Base-by-base conservation (phyloP, 2,888 invertebrate genomes). In the Eupeodes luniger region DNA sequence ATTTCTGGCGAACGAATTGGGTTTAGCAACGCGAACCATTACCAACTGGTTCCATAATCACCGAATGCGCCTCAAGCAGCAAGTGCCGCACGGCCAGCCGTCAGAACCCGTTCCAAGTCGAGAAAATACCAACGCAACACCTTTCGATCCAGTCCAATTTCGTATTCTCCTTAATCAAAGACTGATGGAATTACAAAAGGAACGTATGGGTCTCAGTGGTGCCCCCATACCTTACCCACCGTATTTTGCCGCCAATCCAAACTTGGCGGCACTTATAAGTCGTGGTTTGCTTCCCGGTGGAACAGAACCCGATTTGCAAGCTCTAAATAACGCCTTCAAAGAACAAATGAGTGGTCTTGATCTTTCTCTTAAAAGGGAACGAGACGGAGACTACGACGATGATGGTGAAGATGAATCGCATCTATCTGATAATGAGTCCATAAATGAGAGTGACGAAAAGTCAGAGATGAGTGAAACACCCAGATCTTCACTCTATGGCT, bases 11-110 rank as follows among this genome's bases (percentile, higher is more conserved):
- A 96, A 96, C 47, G 98, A 99, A 93, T 94, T 99, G 79, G 97
- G 96, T 10, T 95, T 99, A 57, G 98, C 98, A 7, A 97, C 98
- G 72, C 95, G 99, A 90, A 99, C 99, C 77, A 99, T 99, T 91
- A 99, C 99, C 86, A 99, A 99, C 94, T 99, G 99, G 99, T 99
- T 99, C 95, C 99, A 99, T 95, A 99, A 99, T 93, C 99, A 99
- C 93, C 96, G 99, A 91, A 99, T 99, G 98, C 96, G 99, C 89
- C 95, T 98, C 92, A 99, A 99, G 94, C 98, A 98, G 92, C 97
- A 97, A 92, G 96, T 96, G 75, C 97, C 97, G 2, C 97, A 97
- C 91, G 96, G 96, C 0, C 94, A 95, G 90, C 94, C 96, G 36
- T 95, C 96, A 0, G 96, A 96, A 72, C 96, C 96, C 81, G 96